These are phyloP conservation scores for Pachyrhynchus sulphureomaculatus DNA, from an alignment of 1,140 invertebrate species.

Conservation along the genomic window DNA sequence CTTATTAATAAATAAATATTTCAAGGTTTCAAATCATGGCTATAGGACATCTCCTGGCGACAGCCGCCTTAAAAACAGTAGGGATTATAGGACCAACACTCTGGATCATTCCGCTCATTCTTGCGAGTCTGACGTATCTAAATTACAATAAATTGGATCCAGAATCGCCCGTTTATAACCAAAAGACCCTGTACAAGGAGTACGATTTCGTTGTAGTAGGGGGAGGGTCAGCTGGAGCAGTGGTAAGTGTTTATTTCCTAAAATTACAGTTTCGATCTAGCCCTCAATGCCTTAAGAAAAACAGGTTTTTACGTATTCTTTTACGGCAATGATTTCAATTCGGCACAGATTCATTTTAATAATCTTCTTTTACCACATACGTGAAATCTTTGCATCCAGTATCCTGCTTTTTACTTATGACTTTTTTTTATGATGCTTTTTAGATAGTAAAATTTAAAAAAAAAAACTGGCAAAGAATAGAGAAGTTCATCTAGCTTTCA, in stretches of 20 bases:
- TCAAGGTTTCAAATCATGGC: constrained; percentile 57
- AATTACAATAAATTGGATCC: constrained; percentile 80
- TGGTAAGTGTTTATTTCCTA: constrained; percentile 62
- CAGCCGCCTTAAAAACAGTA: constrained; percentile 71
- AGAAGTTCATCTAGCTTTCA: too few relatives aligned
- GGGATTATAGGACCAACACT: constrained; percentile 71
- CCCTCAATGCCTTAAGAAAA: not conserved
- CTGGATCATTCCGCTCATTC: constrained; percentile 78
- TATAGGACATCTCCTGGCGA: constrained; percentile 68
- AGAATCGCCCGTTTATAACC: constrained; percentile 68
- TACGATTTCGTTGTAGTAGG: constrained; percentile 88
- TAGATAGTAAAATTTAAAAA: too few relatives aligned
- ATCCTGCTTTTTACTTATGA: too few relatives aligned
- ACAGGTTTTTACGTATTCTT: not conserved
- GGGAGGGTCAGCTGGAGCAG: constrained; percentile 89
- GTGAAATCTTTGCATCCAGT: too few relatives aligned
- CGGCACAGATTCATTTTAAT: too few relatives aligned
- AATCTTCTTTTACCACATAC: too few relatives aligned
- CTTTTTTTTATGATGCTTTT: too few relatives aligned
- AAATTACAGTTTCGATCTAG: not conserved
- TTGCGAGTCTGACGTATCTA: too few relatives aligned
- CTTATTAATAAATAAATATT: not conserved
- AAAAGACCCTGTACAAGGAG: constrained; percentile 58
- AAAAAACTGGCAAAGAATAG: too few relatives aligned
- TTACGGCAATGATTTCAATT: too few relatives aligned